phyloP scores from a whole-genome alignment of 2,113 vertebrate species.

The Corythornis cristatus region DNA sequence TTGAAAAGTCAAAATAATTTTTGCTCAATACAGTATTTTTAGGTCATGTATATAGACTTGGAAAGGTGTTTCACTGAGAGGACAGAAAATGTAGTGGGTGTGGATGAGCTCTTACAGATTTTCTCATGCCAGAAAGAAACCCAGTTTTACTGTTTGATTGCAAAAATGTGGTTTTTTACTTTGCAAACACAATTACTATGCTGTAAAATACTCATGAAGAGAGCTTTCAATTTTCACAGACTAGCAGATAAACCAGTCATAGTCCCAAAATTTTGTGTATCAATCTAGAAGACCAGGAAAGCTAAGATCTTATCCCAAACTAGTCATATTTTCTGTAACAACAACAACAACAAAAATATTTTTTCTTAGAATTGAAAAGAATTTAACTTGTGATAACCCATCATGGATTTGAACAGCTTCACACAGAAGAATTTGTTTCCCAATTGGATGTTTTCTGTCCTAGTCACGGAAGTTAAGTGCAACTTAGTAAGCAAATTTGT shows the following conservation, averaged over 20 bases:
- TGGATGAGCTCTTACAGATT: not conserved
- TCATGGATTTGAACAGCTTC: not conserved
- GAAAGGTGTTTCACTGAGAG: not conserved
- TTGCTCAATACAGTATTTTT: not conserved
- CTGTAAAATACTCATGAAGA: not conserved
- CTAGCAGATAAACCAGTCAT: not conserved
- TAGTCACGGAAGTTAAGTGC: not conserved
- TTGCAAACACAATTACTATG: not conserved
- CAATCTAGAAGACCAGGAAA: not conserved
- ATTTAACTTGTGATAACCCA: not conserved
- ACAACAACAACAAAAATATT: not conserved
- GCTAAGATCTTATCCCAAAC: not conserved
- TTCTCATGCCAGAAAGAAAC: not conserved
- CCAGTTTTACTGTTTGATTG: not conserved
- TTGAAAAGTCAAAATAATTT: not conserved
- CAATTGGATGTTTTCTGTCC: not conserved
- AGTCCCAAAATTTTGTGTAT: too few relatives aligned
- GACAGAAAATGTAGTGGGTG: not conserved
- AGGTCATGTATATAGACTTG: not conserved
- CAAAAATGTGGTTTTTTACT: not conserved
- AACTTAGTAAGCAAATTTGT: not conserved
- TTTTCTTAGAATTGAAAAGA: not conserved
- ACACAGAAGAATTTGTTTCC: not conserved
- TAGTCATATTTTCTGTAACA: not conserved
- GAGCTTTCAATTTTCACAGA: not conserved